Evolutionary conservation across 2,113 vertebrate species (phyloP).

Genomic region (Mastomys coucha): DNA sequence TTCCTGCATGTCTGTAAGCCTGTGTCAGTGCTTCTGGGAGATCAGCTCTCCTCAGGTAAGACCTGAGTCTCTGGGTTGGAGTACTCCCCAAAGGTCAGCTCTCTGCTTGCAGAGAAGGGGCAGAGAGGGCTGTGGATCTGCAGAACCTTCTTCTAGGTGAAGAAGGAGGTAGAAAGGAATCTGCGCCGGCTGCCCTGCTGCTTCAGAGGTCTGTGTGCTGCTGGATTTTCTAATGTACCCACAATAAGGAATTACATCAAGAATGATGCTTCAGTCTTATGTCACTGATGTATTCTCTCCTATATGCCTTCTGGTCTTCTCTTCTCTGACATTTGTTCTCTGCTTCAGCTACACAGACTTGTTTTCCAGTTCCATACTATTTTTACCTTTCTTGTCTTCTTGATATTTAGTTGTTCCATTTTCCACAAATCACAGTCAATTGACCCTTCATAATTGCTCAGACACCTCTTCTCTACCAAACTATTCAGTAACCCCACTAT

Average conservation of each 20-base stretch:
- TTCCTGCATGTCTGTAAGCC: no score
- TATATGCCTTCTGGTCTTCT: background rate
- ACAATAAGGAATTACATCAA: background rate
- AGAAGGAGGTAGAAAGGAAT: no score
- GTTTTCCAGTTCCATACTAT: background rate
- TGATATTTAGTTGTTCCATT: background rate
- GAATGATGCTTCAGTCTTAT: background rate
- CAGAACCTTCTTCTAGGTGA: no score
- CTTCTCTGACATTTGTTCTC: background rate
- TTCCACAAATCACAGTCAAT: background rate
- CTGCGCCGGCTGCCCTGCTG: no score
- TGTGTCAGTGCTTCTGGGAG: no score
- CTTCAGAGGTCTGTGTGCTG: background rate
- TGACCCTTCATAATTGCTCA: background rate
- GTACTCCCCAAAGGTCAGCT: no score
- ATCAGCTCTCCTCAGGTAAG: no score
- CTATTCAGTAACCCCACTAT: background rate
- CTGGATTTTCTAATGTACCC: background rate
- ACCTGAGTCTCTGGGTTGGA: no score
- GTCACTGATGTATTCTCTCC: background rate
- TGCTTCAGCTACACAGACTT: background rate
- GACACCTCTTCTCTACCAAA: background rate
- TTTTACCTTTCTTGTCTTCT: background rate
- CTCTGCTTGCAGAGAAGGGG: no score
- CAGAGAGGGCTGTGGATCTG: no score